phyloP scores from a whole-genome alignment of 2,797 vertebrate genomes.

The Gymnoscopelus braueri region DNA sequence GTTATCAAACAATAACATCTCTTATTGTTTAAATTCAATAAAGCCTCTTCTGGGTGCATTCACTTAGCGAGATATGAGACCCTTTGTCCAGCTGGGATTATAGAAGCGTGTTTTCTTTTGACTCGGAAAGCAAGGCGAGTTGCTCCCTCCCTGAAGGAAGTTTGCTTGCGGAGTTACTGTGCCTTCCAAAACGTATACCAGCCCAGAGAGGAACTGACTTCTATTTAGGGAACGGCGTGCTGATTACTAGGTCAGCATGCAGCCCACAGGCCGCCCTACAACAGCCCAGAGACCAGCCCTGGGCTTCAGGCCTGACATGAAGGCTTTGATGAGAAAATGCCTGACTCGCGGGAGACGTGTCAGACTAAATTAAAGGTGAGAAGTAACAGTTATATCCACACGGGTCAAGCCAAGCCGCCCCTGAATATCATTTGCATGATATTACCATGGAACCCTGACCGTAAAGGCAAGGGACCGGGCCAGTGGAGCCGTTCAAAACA shows the following conservation, averaged over 20 bases:
- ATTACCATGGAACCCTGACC: conserved; percentile 56
- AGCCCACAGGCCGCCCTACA: conserved; percentile 29
- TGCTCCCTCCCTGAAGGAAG: conserved; percentile 24
- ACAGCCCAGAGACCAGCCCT: conserved; percentile 2
- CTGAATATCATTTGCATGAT: conserved; percentile 66
- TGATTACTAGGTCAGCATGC: conserved; percentile 61
- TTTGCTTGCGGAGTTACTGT: conserved; percentile 36
- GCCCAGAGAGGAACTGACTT: conserved; percentile 33
- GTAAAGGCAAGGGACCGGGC: conserved; percentile 21
- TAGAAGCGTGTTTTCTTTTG: not conserved
- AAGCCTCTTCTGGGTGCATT: not conserved
- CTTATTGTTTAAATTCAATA: not conserved
- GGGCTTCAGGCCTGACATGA: too few relatives aligned
- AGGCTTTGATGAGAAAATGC: conserved; percentile 50
- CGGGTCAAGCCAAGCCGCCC: conserved; percentile 37
- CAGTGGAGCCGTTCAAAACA: conserved; percentile 43
- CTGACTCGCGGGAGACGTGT: conserved; percentile 46
- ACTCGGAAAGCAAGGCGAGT: conserved; percentile 10
- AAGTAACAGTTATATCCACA: conserved; percentile 47
- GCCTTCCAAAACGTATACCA: too few relatives aligned
- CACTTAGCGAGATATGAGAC: not conserved
- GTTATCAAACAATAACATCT: conserved; percentile 3
- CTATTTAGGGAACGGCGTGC: conserved; percentile 53
- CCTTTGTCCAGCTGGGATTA: conserved; percentile 16
- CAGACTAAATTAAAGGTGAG: conserved; percentile 60